These are phyloP conservation scores for Notarius quadriscutis DNA, from an alignment of 2,113 vertebrate species.

Conservation along the genomic window DNA sequence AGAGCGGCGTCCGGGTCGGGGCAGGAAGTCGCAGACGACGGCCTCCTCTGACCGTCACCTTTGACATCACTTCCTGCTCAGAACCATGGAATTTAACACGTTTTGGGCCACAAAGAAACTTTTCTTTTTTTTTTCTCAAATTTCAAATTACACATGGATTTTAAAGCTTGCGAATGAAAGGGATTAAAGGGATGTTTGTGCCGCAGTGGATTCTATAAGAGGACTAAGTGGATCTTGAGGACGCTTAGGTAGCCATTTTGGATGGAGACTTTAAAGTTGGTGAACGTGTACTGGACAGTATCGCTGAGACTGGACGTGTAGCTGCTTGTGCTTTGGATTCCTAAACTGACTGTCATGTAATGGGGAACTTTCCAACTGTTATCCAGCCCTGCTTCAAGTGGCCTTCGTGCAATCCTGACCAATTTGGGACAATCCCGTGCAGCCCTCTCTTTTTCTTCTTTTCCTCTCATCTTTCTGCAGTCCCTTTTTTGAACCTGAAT, in stretches of 20 bases:
- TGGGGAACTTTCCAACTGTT: conserved; percentile 16
- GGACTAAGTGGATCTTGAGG: conserved; percentile 30
- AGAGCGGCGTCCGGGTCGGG: conserved; percentile 62
- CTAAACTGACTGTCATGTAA: conserved; percentile 27
- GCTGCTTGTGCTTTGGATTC: conserved; percentile 35
- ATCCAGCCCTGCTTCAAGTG: not conserved
- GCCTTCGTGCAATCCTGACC: not conserved
- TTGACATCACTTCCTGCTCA: conserved; percentile 60
- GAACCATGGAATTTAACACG: conserved; percentile 55
- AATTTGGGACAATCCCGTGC: conserved; percentile 13
- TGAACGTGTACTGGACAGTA: conserved; percentile 22
- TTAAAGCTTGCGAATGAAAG: conserved; percentile 15
- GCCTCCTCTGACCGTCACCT: conserved; percentile 48
- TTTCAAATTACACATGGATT: conserved; percentile 15
- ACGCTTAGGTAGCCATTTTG: conserved; percentile 43
- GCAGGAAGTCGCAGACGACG: conserved; percentile 59
- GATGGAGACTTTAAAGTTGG: conserved; percentile 29
- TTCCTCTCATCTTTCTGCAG: conserved; percentile 17
- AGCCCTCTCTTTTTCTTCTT: conserved; percentile 32
- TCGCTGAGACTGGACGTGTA: conserved; percentile 31
- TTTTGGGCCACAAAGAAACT: conserved; percentile 20
- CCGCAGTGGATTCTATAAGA: conserved; percentile 34
- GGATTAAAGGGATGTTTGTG: conserved; percentile 22
- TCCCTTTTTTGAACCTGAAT: conserved; percentile 43
- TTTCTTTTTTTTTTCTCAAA: not conserved